Evolutionary conservation across 2,113 vertebrate species (phyloP), one percentile per base, ranked within the genome.

Genomic region (Protobothrops mucrosquamatus): DNA sequence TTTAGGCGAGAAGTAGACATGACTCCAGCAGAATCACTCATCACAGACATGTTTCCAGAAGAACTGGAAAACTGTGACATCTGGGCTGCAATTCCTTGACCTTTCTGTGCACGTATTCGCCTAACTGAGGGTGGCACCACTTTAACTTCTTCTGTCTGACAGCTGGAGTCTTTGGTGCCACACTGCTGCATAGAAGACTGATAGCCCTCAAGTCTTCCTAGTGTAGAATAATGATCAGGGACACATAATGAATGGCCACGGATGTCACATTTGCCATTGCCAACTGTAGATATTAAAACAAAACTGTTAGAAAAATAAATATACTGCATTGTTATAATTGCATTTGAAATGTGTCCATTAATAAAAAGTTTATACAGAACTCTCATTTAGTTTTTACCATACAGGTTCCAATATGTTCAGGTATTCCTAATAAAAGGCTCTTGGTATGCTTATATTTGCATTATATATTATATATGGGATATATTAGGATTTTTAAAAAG

Each of bases 21-120:
- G 52, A 98, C 22, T 3, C 98, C 97, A 0, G 98, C 97, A 0
- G 98, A 97, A 57, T 99, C 98, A 3, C 98, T 98, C 95, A 98
- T 96, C 90, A 98, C 97, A 0, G 99, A 99, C 97, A 99, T 98
- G 95, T 99, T 99, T 95, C 98, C 98, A 6, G 99, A 99, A 43
- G 98, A 99, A 93, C 97, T 97, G 4, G 98, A 98, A 91, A 99
- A 97, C 89, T 98, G 98, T 14, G 98, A 98, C 98, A 99, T 99
- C 96, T 99, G 99, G 92, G 99, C 99, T 0, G 99, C 99, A 22
- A 99, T 99, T 59, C 99, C 99, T 88, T 99, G 99, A 59, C 99
- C 99, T 92, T 98, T 98, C 95, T 99, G 99, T 0, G 99, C 99
- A 24, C 99, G 96, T 96, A 99, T 99, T 94, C 99, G 98, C 93